phyloP scores from a whole-genome alignment of 2,888 invertebrate genomes.

The Scrobipalpa atriplicella region DNA sequence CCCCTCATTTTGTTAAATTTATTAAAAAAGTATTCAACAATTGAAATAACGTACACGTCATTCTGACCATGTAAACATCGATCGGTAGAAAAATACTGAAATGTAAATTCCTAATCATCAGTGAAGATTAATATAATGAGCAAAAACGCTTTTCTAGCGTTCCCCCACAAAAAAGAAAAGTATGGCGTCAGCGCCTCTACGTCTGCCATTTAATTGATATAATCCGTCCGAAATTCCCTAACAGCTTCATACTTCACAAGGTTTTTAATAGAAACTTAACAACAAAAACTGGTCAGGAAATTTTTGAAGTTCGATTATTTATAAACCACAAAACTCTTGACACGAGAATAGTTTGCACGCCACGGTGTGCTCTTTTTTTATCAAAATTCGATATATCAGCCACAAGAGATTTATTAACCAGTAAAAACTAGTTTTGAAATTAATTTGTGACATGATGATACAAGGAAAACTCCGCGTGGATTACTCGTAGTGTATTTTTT shows the following conservation, averaged over 20 bases:
- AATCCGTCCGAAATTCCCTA: conserved; percentile 2
- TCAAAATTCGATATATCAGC: not conserved
- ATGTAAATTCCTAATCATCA: not conserved
- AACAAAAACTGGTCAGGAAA: conserved; percentile 10
- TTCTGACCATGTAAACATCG: not conserved
- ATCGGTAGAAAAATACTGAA: not conserved
- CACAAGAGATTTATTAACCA: not conserved
- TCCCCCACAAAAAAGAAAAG: not conserved
- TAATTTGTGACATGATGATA: not conserved
- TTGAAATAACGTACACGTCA: too few species aligned
- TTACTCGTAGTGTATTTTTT: not conserved
- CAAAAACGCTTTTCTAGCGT: conserved; percentile 9
- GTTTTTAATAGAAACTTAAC: not conserved
- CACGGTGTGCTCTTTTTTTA: conserved; percentile 5
- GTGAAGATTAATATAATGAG: conserved; percentile 8
- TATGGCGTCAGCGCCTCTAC: not conserved
- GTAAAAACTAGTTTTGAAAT: not conserved
- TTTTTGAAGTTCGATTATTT: not conserved
- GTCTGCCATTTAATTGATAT: not conserved
- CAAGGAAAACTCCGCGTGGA: not conserved
- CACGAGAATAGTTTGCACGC: not conserved
- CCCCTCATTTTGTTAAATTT: too few species aligned
- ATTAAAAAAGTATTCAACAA: too few species aligned
- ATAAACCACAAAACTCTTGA: not conserved
- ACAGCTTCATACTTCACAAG: not conserved